Percentiles rank a stretch among this genome's conserved stretches.
These are phyloP conservation scores for Dromius quadrimaculatus DNA, from an alignment of 2,888 invertebrate genomes.

Conservation along the genomic window DNA sequence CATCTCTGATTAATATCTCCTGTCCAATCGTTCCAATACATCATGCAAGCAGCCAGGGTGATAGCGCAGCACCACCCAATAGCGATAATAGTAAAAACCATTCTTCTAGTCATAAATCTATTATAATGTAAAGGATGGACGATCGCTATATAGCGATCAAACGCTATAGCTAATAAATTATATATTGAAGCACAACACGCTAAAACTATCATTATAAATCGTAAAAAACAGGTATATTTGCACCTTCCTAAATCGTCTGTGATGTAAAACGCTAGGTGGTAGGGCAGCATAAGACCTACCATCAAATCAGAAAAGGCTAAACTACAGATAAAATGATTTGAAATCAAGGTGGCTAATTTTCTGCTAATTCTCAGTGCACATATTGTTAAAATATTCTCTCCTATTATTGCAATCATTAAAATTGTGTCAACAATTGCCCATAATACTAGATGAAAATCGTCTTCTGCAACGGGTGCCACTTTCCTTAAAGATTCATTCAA, in stretches of 20 bases:
- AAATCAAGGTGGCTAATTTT: conserved; percentile 76
- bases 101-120: conserved; percentile 79
- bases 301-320: conserved; percentile 83
- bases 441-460: conserved; percentile 23
- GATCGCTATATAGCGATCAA: conserved; percentile 84
- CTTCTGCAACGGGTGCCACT: not conserved
- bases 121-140: conserved; percentile 84
- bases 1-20: conserved; percentile 66
- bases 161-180: conserved; percentile 83
- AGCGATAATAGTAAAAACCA: conserved; percentile 74
- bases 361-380: conserved; percentile 79
- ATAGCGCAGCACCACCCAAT: conserved; percentile 78
- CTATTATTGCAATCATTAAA: conserved; percentile 75
- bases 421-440: conserved; percentile 78
- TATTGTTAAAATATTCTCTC: conserved; percentile 82
- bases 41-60: conserved; percentile 76
- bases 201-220: conserved; percentile 80
- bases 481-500: not conserved
- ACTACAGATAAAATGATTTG: conserved; percentile 84
- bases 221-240: conserved; percentile 75
- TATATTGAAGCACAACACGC: conserved; percentile 84
- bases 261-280: conserved; percentile 82
- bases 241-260: conserved; percentile 71
- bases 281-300: conserved; percentile 82
- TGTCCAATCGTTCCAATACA: conserved; percentile 83